Base-by-base conservation (phyloP, 2,797 vertebrate species). In the Sebastes hopkinsi region DNA sequence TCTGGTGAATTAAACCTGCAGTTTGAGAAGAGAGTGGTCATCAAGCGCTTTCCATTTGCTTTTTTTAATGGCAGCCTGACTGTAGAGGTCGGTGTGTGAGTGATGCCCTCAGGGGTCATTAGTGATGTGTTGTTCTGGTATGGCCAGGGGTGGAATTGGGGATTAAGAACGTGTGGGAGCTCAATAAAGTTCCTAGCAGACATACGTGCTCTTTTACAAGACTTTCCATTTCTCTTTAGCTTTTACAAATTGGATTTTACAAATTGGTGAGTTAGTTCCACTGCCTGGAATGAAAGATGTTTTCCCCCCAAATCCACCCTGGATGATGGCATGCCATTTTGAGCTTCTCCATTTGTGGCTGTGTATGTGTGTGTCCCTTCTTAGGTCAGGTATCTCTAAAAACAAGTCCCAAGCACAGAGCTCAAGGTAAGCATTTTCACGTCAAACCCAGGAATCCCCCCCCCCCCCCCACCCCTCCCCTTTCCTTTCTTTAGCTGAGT, bases 301-400 rank as follows among this genome's bases (percentile, higher is more conserved):
- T 9, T 18, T 18, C 23, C 23, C 82, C 86, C 80, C 89, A 93
- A 94, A 87, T 92, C 91, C 92, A 87, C 92, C 90, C 90, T 81
- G 82, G 86, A 87, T 88, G 77, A 92, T 71, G 69, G 83, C 88
- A 90, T 92, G 88, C 85, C 89, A 85, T 91, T 92, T 89, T 90
- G 74, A 92, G 92, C 92, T 92, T 89, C 85, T 94, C 92, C 93
- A 94, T 94, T 85, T 95, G 95, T 94, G 93, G 92, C 79, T 91
- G 84, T 90, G 89, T 93, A 81, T 93, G 83, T 92, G 87, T 92
- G 91, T 92, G 88, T 92, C 88, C 91, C 93, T 87, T 92, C 93
- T 79, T 94, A 95, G 95, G 94, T 94, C 94, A 94, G 93, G 84
- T 87, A 88, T 93, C 89, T 94, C 93, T 95, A 95, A 92, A 93